Evolutionary conservation across 2,888 invertebrate species (phyloP).

Genomic region (Acleris emargana): DNA sequence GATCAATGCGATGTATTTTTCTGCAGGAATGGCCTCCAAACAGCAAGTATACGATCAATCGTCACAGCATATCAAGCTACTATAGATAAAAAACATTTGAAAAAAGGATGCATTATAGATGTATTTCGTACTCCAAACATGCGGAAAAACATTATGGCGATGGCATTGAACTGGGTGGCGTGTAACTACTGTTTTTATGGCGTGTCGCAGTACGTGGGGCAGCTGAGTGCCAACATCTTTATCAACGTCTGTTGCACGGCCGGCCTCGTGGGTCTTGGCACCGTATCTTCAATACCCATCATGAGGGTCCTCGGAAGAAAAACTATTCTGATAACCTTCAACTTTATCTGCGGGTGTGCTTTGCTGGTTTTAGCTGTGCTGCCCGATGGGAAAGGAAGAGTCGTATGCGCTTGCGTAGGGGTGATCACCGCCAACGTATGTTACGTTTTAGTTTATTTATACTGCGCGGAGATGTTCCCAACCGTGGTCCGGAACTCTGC

Average conservation of each 20-base stretch:
- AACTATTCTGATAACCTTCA: slow-evolving; percentile 85
- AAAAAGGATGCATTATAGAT: slow-evolving; percentile 84
- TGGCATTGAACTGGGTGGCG: slow-evolving; percentile 90
- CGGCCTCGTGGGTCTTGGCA: slow-evolving; percentile 80
- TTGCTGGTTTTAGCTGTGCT: slow-evolving; percentile 85
- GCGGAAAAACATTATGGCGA: slow-evolving; percentile 87
- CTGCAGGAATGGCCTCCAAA: neutral
- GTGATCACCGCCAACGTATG: slow-evolving; percentile 91
- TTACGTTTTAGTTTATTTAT: slow-evolving; percentile 93
- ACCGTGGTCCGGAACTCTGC: slow-evolving; percentile 94
- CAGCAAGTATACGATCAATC: neutral
- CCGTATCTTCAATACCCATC: slow-evolving; percentile 84
- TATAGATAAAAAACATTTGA: slow-evolving; percentile 56
- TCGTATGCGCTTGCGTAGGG: slow-evolving; percentile 87
- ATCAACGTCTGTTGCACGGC: slow-evolving; percentile 86
- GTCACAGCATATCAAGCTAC: slow-evolving; percentile 65
- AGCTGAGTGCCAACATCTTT: slow-evolving; percentile 91
- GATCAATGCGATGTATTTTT: neutral
- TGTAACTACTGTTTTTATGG: slow-evolving; percentile 91
- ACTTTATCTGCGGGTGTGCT: slow-evolving; percentile 84
- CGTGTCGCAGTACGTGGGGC: slow-evolving; percentile 91
- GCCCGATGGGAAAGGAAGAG: slow-evolving; percentile 66
- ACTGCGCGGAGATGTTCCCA: slow-evolving; percentile 93
- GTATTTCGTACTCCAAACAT: slow-evolving; percentile 89
- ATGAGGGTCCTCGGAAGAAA: slow-evolving; percentile 87